A percentile compares a stretch with the other conserved stretches of the same genome.
Evolutionary conservation across 1,140 invertebrate species (phyloP).

Genomic region (Hylaeus anthracinus): DNA sequence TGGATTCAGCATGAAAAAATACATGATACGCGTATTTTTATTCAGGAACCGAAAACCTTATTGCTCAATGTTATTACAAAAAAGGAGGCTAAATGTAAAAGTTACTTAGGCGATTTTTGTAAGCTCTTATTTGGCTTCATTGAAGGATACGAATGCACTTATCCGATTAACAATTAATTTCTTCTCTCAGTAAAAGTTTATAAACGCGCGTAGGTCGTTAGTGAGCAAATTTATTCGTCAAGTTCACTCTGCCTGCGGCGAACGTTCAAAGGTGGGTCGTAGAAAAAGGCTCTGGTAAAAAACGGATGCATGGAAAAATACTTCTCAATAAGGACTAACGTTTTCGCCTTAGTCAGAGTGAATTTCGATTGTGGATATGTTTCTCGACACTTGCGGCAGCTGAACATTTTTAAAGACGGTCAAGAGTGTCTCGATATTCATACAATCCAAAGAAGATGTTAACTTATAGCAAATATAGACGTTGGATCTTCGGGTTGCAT

Average conservation of each 20-base stretch:
- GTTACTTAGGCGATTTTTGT: conserved; percentile 30
- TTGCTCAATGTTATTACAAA: conserved; percentile 44
- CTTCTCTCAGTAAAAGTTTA: conserved; percentile 1
- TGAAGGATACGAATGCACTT: conserved; percentile 37
- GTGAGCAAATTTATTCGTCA: conserved; percentile 34
- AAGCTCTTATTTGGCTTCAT: conserved; percentile 52
- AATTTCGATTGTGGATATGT: conserved; percentile 29
- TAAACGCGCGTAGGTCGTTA: neutral
- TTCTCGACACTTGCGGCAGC: neutral
- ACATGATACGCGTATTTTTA: conserved; percentile 27
- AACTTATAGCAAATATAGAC: neutral
- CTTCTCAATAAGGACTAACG: conserved; percentile 6
- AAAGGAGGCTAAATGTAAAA: conserved; percentile 25
- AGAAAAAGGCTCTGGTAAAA: conserved; percentile 20
- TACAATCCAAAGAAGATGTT: neutral
- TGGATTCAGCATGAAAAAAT: conserved; percentile 26
- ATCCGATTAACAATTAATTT: neutral
- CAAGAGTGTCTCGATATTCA: neutral
- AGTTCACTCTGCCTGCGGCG: neutral
- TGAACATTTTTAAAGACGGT: conserved; percentile 5
- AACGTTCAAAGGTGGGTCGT: neutral
- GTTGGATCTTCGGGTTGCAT: neutral
- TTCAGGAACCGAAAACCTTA: conserved; percentile 46
- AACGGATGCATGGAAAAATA: conserved; percentile 33
- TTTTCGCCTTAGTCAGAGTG: neutral